These are phyloP conservation scores for Chrysotoxum bicinctum DNA, from an alignment of 2,888 invertebrate species.

Conservation along the genomic window DNA sequence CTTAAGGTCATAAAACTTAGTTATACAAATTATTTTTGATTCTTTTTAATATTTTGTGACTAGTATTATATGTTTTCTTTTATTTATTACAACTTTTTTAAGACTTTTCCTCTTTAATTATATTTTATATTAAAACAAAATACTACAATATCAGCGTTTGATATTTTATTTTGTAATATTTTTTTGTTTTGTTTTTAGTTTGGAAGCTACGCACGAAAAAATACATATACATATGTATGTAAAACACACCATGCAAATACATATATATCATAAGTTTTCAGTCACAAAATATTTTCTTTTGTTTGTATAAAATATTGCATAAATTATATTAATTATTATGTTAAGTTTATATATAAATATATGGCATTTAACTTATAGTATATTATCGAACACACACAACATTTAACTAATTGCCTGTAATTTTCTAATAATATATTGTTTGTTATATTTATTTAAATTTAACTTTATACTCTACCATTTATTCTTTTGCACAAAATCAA, in stretches of 20 bases:
- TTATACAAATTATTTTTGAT: neutral
- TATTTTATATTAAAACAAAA: neutral
- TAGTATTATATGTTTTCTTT: neutral
- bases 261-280: slow-evolving; percentile 12
- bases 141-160: neutral
- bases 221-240: too few species aligned
- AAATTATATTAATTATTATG: slow-evolving; percentile 19
- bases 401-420: slow-evolving; percentile 74
- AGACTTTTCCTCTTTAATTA: slow-evolving; percentile 15
- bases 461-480: slow-evolving; percentile 61
- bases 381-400: slow-evolving; percentile 44
- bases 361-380: slow-evolving; percentile 39
- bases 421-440: slow-evolving; percentile 64
- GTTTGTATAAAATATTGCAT: slow-evolving; percentile 55
- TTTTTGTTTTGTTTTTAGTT: neutral
- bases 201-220: slow-evolving; percentile 19
- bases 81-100: neutral
- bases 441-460: slow-evolving; percentile 1
- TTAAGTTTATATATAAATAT: slow-evolving; percentile 27
- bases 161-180: neutral
- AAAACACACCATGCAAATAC: neutral
- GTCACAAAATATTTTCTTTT: slow-evolving; percentile 47
- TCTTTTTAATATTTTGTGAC: neutral
- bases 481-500: slow-evolving; percentile 63
- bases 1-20: neutral